These are phyloP conservation scores for Sisor rabdophorus DNA, from an alignment of 2,113 vertebrate genomes.

Conservation along the genomic window DNA sequence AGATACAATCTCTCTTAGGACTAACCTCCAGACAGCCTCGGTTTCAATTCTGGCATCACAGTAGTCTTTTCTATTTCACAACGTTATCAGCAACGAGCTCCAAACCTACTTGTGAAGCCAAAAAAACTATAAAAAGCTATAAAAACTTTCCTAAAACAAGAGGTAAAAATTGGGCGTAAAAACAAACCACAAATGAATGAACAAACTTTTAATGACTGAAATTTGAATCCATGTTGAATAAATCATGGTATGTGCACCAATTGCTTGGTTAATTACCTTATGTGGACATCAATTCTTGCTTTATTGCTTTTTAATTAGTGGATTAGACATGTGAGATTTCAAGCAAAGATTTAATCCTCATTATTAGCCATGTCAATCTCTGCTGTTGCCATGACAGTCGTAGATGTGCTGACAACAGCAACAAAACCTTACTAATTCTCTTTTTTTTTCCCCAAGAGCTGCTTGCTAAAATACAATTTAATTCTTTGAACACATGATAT, in stretches of 20 bases:
- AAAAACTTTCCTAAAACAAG: neutral
- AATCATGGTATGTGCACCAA: neutral
- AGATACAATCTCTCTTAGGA: constrained; percentile 60
- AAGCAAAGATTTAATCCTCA: constrained; percentile 40
- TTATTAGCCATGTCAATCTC: constrained; percentile 42
- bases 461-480: neutral
- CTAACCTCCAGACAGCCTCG: constrained; percentile 31
- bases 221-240: neutral
- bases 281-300: constrained; percentile 1
- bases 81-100: constrained; percentile 3
- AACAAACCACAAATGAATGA: neutral
- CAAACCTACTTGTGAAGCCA: neutral
- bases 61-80: constrained; percentile 5
- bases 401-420: constrained; percentile 13
- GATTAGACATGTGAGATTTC: constrained; percentile 24
- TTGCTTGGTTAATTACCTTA: neutral
- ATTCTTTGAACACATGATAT: neutral
- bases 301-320: constrained; percentile 42
- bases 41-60: constrained; percentile 36
- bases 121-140: neutral
- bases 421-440: constrained; percentile 14
- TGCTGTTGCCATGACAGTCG: constrained; percentile 56
- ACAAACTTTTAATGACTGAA: neutral
- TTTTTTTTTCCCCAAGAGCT: neutral
- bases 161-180: neutral